Percentiles rank a stretch among this genome's conserved stretches.
phyloP scores from a whole-genome alignment of 2,888 invertebrate species.

The Tinea semifulvella region DNA sequence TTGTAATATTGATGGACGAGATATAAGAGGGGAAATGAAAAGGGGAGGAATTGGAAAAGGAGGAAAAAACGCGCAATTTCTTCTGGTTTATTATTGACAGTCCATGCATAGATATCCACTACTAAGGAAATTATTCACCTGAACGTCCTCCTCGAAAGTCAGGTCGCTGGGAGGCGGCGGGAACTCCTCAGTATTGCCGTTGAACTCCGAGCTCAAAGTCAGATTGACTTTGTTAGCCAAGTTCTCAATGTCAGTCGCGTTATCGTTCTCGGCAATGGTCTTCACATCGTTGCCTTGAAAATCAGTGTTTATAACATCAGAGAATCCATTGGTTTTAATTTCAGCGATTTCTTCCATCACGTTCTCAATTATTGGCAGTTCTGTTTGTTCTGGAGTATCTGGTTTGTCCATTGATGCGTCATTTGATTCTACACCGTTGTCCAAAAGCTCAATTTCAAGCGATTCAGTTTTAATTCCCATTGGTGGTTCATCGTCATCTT shows the following conservation, averaged over 20 bases:
- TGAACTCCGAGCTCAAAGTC: constrained; percentile 32
- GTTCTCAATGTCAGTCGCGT: constrained; percentile 27
- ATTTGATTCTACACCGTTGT: constrained; percentile 19
- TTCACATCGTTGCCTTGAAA: constrained; percentile 7
- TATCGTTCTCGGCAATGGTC: constrained; percentile 5
- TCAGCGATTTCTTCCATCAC: constrained; percentile 18
- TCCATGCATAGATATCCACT: constrained; percentile 53
- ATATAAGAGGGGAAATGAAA: background rate
- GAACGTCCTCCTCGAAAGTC: constrained; percentile 24
- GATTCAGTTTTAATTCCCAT: constrained; percentile 10
- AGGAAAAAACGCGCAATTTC: background rate
- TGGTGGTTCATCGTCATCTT: background rate
- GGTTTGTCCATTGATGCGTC: too few species aligned
- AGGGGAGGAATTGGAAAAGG: constrained; percentile 1
- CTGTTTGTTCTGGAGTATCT: too few species aligned
- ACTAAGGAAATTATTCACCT: constrained; percentile 62
- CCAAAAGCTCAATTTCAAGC: background rate
- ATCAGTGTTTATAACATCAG: background rate
- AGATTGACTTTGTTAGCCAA: constrained; percentile 29
- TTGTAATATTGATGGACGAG: too few species aligned
- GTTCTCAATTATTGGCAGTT: constrained; percentile 22
- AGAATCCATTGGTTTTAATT: background rate
- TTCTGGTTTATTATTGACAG: constrained; percentile 33
- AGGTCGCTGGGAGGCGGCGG: constrained; percentile 29
- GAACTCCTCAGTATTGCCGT: constrained; percentile 29